Base-by-base conservation (phyloP, 2,113 vertebrate species). In the Tapirus terrestris region DNA sequence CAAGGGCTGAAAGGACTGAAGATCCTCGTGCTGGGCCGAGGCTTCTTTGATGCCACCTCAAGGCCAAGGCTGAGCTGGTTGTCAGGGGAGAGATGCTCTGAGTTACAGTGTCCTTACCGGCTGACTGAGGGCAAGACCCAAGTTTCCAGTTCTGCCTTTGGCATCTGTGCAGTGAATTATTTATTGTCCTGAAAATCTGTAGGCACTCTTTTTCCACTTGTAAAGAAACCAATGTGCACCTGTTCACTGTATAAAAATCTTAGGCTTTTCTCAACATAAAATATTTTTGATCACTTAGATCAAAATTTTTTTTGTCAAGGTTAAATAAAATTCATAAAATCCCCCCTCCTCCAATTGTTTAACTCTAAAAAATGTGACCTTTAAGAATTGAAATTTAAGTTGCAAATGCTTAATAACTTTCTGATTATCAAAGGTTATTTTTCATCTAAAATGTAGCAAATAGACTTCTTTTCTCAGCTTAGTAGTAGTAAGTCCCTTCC, bases 161-260 rank as follows among this genome's bases (percentile, higher is more conserved):
- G 98, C 98, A 63, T 97, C 91, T 98, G 82, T 53, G 94, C 88
- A 2, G 33, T 98, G 97, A 98, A 98, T 98, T 99, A 98, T 98
- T 98, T 98, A 98, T 98, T 98, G 97, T 96, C 68, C 85, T 91
- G 80, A 92, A 97, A 98, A 96, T 98, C 97, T 94, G 92, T 88
- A 93, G 96, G 91, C 87, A 93, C 97, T 96, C 48, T 90, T 97
- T 97, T 94, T 91, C 96, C 73, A 94, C 33, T 97, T 94, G n/a
- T 9, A 76, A 98, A 97, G 94, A 95, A 98, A 83, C 96, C 86
- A 91, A 43, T 48, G 86, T 92, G 89, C 79, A 81, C 0, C 93
- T 3, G 2, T 61, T 67, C 36, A 65, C 86, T 92, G 21, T 88
- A 97, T 98, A 51, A 96, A 96, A 97, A 87, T 76, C 88, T 80